Evolutionary conservation across 2,113 vertebrate species (phyloP).

Genomic region (Melanostigma gelatinosum): DNA sequence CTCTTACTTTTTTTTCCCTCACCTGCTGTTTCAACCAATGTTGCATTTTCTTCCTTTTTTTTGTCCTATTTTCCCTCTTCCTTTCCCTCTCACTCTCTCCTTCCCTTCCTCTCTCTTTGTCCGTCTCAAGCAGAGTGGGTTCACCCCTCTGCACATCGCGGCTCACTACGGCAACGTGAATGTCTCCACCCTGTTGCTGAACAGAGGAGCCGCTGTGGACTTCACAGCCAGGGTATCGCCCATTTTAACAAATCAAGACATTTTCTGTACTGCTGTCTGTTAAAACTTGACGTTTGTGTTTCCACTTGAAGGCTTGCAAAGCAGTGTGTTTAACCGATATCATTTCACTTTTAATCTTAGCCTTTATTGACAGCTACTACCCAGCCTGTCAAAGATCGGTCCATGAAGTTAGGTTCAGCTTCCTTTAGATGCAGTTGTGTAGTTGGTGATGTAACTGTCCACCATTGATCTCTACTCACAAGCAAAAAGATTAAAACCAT

Average conservation of each 20-base stretch:
- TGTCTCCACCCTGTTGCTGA: conserved; percentile 97
- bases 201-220: conserved; percentile 97
- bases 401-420: background rate
- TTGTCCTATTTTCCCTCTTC: background rate
- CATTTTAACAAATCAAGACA: conserved; percentile 13
- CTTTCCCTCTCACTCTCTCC: conserved; percentile 25
- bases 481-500: background rate
- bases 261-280: background rate
- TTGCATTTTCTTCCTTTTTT: conserved; percentile 6
- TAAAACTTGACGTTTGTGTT: background rate
- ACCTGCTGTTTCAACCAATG: conserved; percentile 21
- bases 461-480: background rate
- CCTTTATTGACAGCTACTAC: background rate
- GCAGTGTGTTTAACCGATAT: background rate
- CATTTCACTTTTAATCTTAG: background rate
- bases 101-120: conserved; percentile 49
- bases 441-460: background rate
- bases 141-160: conserved; percentile 96
- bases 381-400: background rate
- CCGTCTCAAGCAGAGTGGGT: conserved; percentile 89
- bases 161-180: conserved; percentile 95
- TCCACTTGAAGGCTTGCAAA: background rate
- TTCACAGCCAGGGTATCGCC: conserved; percentile 93
- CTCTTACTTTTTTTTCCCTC: background rate
- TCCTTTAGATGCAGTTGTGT: background rate